Evolutionary conservation across 2,113 vertebrate species (phyloP), one percentile per base, ranked within the genome.

Genomic region (Holacanthus passer): DNA sequence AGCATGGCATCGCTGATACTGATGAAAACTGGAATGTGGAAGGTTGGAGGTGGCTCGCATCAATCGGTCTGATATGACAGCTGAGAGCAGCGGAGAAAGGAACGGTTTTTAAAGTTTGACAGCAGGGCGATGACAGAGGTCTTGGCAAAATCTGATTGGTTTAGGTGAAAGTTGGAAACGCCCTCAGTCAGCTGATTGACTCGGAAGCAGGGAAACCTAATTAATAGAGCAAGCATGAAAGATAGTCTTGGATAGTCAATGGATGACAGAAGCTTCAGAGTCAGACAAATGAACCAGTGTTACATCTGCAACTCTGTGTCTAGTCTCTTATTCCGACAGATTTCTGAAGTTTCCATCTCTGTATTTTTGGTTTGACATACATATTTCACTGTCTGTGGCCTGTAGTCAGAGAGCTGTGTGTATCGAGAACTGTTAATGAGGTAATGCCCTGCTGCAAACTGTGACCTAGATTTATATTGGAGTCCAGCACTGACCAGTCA

Each of bases 401-500:
- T 37, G 53, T 31, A 39, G 59, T 64, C 39, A 52, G 31, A 63
- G 56, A 74, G 39, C 68, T 32, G 41, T 10, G 75, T 58, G 74
- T 82, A 73, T 72, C 7, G 32, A 78, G 58, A 84, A 77, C 69
- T 81, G 66, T 67, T 89, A 85, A 86, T 88, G 86, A 90, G 88
- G 68, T 75, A 73, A 72, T 88, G 83, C 86, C 88, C 89, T 63
- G 41, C 64, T 91, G 87, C 86, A 81, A 92, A 85, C 77, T 81
- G 76, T 94, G 94, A 91, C 94, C 93, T 87, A 94, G 76, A 91
- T 94, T 90, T 53, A 76, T 55, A 45, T 50, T 37, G 72, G 74
- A 90, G 82, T 65, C 88, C 81, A 79, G 37, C 79, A 69, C 78
- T 88, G 89, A 88, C 84, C 88, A 81, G 66, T 88, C 82, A 74